Conservation (phyloP, 2,888 invertebrate species). For the Tipula helvola region DNA sequence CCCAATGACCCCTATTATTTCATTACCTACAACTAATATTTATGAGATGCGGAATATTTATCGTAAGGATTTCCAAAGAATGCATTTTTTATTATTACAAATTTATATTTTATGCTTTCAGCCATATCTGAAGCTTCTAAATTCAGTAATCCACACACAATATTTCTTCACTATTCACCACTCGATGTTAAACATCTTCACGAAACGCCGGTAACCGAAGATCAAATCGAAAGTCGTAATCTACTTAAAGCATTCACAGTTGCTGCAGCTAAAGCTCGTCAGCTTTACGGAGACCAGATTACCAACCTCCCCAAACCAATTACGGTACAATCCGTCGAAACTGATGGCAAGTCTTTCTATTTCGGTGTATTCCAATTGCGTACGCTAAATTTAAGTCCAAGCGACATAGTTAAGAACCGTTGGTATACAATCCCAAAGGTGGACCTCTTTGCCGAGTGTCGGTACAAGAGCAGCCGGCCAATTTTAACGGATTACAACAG, state of each 20-base stretch:
- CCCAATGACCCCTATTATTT: constrained; percentile 62
- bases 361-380: constrained; percentile 78
- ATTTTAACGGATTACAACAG: constrained; percentile 62
- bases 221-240: constrained; percentile 56
- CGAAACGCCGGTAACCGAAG: constrained; percentile 50
- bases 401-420: constrained; percentile 55
- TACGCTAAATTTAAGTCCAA: constrained; percentile 50
- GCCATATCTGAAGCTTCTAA: constrained; percentile 21
- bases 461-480: constrained; percentile 52
- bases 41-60: constrained; percentile 49
- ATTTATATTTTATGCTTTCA: constrained; percentile 16
- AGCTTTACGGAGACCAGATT: constrained; percentile 53
- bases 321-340: constrained; percentile 69
- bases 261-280: constrained; percentile 64
- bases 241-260: constrained; percentile 62
- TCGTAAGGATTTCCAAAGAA: constrained; percentile 46
- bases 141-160: constrained; percentile 58
- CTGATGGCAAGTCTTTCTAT: constrained; percentile 63
- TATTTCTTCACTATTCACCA: constrained; percentile 56
- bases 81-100: constrained; percentile 13
- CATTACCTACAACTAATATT: constrained; percentile 48
- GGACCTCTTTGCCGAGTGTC: constrained; percentile 50
- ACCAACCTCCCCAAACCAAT: constrained; percentile 62
- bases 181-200: constrained; percentile 53
- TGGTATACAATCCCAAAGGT: constrained; percentile 61